Conservation (phyloP, 2,113 vertebrate genomes). For the Trematocara stigmaticum region DNA sequence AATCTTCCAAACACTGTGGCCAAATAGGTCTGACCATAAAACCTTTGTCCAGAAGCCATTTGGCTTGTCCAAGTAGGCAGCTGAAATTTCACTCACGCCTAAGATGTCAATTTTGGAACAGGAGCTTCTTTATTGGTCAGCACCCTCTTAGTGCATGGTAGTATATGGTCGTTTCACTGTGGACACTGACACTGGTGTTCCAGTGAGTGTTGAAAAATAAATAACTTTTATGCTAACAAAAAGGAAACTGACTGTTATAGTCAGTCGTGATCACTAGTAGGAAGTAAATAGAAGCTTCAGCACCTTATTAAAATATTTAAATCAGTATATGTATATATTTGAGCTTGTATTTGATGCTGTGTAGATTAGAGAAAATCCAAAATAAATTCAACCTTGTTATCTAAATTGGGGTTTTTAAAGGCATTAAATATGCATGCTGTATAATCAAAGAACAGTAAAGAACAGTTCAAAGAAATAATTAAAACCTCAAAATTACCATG, state of each 20-base stretch:
- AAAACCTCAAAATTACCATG: neutral
- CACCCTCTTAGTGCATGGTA: neutral
- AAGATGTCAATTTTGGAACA: neutral
- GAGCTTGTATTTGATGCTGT: neutral
- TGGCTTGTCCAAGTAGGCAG: neutral
- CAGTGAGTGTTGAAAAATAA: neutral
- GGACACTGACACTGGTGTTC: neutral
- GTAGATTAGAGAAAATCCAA: neutral
- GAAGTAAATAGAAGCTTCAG: neutral
- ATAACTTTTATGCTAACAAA: neutral
- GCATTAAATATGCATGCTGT: neutral
- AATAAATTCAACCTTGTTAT: neutral
- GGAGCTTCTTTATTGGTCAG: neutral
- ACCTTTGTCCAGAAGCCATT: neutral
- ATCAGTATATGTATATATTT: neutral
- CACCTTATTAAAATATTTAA: neutral
- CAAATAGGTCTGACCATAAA: neutral
- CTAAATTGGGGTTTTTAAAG: neutral
- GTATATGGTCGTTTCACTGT: neutral
- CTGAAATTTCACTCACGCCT: neutral
- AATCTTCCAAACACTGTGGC: neutral
- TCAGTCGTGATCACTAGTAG: neutral
- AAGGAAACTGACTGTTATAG: neutral
- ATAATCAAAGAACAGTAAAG: neutral
- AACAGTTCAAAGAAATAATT: neutral